These are phyloP conservation scores for Tigriopus californicus DNA, from an alignment of 2,888 invertebrate species.

Conservation along the genomic window DNA sequence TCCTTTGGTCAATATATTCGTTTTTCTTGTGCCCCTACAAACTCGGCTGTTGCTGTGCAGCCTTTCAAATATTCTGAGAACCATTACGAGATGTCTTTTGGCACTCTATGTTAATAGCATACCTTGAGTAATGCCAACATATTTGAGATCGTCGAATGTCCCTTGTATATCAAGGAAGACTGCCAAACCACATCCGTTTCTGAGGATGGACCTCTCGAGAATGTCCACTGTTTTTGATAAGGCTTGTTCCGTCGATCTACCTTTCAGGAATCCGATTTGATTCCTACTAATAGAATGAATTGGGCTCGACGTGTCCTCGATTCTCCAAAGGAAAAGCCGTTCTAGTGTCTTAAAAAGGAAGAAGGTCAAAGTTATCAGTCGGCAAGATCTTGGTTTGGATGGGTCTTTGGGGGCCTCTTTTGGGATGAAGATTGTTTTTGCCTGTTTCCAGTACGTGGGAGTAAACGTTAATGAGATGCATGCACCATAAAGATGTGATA, in stretches of 20 bases:
- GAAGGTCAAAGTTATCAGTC: not conserved
- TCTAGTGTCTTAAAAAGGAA: not conserved
- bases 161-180: not conserved
- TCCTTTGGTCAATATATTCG: too few relatives aligned
- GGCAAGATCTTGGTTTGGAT: not conserved
- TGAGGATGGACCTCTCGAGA: not conserved
- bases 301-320: not conserved
- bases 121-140: too few relatives aligned
- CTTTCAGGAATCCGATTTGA: not conserved
- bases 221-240: not conserved
- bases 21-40: too few relatives aligned
- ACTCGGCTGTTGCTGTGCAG: too few relatives aligned
- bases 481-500: not conserved
- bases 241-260: not conserved
- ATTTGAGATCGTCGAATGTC: not conserved
- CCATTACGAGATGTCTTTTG: too few relatives aligned
- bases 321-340: not conserved
- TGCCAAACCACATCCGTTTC: not conserved
- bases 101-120: too few relatives aligned
- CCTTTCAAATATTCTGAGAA: too few relatives aligned
- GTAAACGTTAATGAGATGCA: not conserved
- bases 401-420: not conserved
- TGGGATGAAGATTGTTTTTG: not conserved
- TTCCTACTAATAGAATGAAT: not conserved
- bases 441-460: not conserved